Percentiles rank a stretch among this genome's conserved stretches.
phyloP scores from a whole-genome alignment of 2,888 invertebrate species.

The Halictus quadricinctus region DNA sequence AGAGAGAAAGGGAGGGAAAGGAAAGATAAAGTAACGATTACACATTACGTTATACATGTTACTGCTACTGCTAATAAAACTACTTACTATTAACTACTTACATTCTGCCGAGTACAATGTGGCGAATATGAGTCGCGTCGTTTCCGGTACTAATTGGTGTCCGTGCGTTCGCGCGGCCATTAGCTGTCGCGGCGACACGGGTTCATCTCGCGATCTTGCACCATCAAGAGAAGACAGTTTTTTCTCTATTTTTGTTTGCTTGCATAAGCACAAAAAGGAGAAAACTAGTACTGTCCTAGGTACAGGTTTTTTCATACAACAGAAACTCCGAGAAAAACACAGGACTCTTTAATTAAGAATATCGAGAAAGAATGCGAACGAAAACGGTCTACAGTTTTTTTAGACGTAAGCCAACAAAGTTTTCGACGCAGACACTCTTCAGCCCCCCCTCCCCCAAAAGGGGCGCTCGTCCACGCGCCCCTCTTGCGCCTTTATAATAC shows the following conservation, averaged over 20 bases:
- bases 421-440: conserved; percentile 60
- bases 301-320: conserved; percentile 60
- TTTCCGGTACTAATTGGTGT: neutral
- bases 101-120: conserved; percentile 64
- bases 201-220: conserved; percentile 7
- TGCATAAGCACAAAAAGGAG: conserved; percentile 37
- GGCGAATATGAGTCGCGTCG: neutral
- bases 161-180: neutral
- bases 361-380: conserved; percentile 55
- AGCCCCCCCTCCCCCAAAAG: conserved; percentile 32
- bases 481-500: conserved; percentile 77
- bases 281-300: conserved; percentile 44
- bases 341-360: conserved; percentile 14
- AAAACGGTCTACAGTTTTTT: conserved; percentile 58
- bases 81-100: conserved; percentile 55
- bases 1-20: neutral
- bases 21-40: conserved; percentile 77
- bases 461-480: conserved; percentile 35
- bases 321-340: conserved; percentile 51
- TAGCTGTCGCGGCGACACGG: neutral
- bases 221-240: conserved; percentile 60
- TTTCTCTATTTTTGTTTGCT: conserved; percentile 48
- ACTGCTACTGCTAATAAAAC: conserved; percentile 71
- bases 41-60: conserved; percentile 77
- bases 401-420: conserved; percentile 64